These are phyloP conservation scores for Caranx melampygus DNA, from an alignment of 2,113 vertebrate species.

Conservation along the genomic window DNA sequence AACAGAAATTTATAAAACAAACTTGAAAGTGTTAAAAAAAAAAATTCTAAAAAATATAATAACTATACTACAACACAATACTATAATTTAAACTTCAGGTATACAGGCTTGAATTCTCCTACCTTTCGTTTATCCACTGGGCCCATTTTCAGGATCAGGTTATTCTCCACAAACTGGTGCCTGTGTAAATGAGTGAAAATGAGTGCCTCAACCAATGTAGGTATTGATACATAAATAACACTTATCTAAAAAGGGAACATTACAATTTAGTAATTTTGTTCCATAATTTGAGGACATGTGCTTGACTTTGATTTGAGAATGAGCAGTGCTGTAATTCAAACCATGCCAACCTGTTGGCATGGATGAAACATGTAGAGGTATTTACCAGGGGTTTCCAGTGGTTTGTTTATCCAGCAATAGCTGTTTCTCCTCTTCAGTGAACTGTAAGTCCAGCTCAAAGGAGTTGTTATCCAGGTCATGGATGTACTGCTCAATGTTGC, in stretches of 20 bases:
- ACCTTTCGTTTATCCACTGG: conserved; percentile 99
- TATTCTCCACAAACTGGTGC: conserved; percentile 99
- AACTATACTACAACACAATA: not conserved
- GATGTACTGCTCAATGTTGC: conserved; percentile 98
- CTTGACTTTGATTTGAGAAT: not conserved
- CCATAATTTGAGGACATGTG: not conserved
- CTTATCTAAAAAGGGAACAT: not conserved
- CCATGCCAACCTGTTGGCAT: not conserved
- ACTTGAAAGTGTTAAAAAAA: no score
- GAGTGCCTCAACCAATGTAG: not conserved
- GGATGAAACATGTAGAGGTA: not conserved
- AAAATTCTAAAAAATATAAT: not conserved
- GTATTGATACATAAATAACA: not conserved
- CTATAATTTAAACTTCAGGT: not conserved
- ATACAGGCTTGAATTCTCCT: conserved; percentile 44
- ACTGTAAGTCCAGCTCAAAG: conserved; percentile 97
- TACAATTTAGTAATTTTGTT: not conserved
- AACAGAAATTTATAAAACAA: conserved; percentile 4
- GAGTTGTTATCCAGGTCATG: conserved; percentile 97
- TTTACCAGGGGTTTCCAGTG: conserved; percentile 95
- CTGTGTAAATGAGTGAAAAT: conserved; percentile 77
- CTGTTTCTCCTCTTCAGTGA: conserved; percentile 95
- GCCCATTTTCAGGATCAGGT: conserved; percentile 99
- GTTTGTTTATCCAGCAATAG: conserved; percentile 96
- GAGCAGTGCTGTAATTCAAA: not conserved